Percentiles rank a stretch among this genome's conserved stretches.
Evolutionary conservation across 2,113 vertebrate genomes (phyloP).

Genomic region (Colistium nudipinnis): DNA sequence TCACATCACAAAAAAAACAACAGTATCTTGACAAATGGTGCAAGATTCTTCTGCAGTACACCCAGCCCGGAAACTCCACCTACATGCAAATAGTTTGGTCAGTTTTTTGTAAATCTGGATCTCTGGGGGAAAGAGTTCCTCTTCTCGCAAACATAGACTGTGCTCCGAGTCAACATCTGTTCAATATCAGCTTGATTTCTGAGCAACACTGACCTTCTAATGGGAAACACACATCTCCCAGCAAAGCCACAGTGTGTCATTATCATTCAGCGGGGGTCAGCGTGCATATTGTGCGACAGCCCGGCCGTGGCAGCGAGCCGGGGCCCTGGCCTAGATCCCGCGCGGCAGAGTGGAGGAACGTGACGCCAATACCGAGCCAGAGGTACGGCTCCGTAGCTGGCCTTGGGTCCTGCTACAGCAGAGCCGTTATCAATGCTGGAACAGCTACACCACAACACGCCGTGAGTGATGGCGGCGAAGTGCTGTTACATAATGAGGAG

Average conservation of each 20-base stretch:
- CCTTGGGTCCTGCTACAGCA: constrained; percentile 19
- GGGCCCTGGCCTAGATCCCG: constrained; percentile 48
- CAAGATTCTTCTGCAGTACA: constrained; percentile 15
- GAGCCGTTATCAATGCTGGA: constrained; percentile 44
- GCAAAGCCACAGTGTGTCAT: constrained; percentile 43
- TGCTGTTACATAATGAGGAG: constrained; percentile 52
- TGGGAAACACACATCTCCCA: constrained; percentile 59
- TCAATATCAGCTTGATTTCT: constrained; percentile 64
- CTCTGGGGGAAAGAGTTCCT: constrained; percentile 32
- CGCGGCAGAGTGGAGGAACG: constrained; percentile 36
- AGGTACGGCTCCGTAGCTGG: constrained; percentile 27
- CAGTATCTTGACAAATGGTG: constrained; percentile 17
- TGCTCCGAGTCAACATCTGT: constrained; percentile 72
- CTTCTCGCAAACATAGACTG: constrained; percentile 34
- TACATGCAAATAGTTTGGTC: constrained; percentile 36
- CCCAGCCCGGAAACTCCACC: constrained; percentile 34
- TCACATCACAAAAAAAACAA: neutral
- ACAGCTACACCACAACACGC: constrained; percentile 25
- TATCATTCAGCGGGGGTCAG: constrained; percentile 59
- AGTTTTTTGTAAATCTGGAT: constrained; percentile 27
- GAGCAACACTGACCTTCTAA: constrained; percentile 56
- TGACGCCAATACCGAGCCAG: constrained; percentile 57
- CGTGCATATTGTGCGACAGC: constrained; percentile 50
- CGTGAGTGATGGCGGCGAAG: constrained; percentile 21
- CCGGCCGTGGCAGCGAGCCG: constrained; percentile 40